Conservation (phyloP, 2,888 invertebrate species). For the Dorcus parallelipipedus region DNA sequence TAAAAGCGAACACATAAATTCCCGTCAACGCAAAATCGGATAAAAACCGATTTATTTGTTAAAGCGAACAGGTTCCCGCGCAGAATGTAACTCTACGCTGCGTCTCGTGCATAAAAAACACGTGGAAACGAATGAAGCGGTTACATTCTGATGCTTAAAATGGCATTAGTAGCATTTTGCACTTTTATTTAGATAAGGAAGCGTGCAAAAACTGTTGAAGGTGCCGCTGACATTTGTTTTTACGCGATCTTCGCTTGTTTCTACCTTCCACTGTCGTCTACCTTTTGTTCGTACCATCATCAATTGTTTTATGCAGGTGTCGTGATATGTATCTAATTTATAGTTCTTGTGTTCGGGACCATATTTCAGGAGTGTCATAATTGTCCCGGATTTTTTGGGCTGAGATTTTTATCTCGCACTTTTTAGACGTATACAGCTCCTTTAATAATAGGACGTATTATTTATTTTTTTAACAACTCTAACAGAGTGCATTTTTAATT, state of each 20-base stretch:
- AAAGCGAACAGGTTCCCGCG: constrained; percentile 29
- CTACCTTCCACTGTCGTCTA: constrained; percentile 25
- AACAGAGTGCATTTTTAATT: constrained; percentile 1
- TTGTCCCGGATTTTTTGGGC: constrained; percentile 38
- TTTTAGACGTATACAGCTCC: constrained; percentile 19
- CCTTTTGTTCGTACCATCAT: constrained; percentile 38
- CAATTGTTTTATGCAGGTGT: constrained; percentile 47
- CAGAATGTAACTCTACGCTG: constrained; percentile 31
- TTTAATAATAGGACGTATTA: constrained; percentile 19
- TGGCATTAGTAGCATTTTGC: constrained; percentile 41
- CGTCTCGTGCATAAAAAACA: constrained; percentile 8
- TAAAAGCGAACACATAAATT: constrained; percentile 41
- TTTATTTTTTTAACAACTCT: constrained; percentile 2
- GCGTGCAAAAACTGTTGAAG: constrained; percentile 34
- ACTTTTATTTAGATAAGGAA: constrained; percentile 38
- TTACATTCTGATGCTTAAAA: constrained; percentile 32
- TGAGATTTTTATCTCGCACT: constrained; percentile 34
- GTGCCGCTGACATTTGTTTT: constrained; percentile 45
- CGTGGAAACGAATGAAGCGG: constrained; percentile 5
- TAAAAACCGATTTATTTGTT: constrained; percentile 48
- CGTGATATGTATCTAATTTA: constrained; percentile 47
- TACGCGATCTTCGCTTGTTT: constrained; percentile 39
- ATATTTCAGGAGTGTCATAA: constrained; percentile 43
- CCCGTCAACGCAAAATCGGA: constrained; percentile 42
- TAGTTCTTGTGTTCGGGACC: constrained; percentile 32